Evolutionary conservation across 2,113 vertebrate genomes (phyloP).

Genomic region (Aptenodytes forsteri): DNA sequence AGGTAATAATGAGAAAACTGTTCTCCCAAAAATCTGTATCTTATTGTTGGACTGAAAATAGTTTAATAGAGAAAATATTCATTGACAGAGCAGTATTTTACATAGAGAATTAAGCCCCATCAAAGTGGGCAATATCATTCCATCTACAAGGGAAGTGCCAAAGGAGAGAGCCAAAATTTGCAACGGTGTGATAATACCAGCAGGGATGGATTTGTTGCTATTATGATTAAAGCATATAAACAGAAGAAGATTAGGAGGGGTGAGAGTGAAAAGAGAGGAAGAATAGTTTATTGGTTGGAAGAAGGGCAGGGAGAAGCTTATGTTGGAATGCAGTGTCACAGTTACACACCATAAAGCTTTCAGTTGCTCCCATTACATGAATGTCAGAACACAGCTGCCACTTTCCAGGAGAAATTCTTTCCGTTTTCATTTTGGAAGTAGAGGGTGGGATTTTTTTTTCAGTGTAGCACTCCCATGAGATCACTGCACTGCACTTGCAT

Average conservation of each 20-base stretch:
- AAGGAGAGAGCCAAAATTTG: slow-evolving; percentile 41
- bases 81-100: slow-evolving; percentile 60
- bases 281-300: slow-evolving; percentile 67
- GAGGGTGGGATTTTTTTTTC: background rate
- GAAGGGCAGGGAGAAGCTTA: slow-evolving; percentile 69
- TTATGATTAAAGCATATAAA: slow-evolving; percentile 69
- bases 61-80: slow-evolving; percentile 54
- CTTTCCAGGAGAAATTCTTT: slow-evolving; percentile 72
- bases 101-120: slow-evolving; percentile 46
- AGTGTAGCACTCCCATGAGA: slow-evolving; percentile 23
- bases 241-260: slow-evolving; percentile 66
- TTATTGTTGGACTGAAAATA: slow-evolving; percentile 63
- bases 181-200: slow-evolving; percentile 50
- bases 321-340: slow-evolving; percentile 72
- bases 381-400: slow-evolving; percentile 62
- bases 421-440: slow-evolving; percentile 49
- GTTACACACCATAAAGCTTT: slow-evolving; percentile 73
- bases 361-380: slow-evolving; percentile 67
- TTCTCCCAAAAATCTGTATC: slow-evolving; percentile 62
- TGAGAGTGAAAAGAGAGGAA: slow-evolving; percentile 56
- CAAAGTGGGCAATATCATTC: slow-evolving; percentile 56
- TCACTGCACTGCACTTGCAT: slow-evolving; percentile 1
- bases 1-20: slow-evolving; percentile 54
- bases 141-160: slow-evolving; percentile 40
- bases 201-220: slow-evolving; percentile 66